Evolutionary conservation across 2,113 vertebrate genomes (phyloP), one percentile per base, ranked within the genome.

Genomic region (Onychostoma macrolepis): DNA sequence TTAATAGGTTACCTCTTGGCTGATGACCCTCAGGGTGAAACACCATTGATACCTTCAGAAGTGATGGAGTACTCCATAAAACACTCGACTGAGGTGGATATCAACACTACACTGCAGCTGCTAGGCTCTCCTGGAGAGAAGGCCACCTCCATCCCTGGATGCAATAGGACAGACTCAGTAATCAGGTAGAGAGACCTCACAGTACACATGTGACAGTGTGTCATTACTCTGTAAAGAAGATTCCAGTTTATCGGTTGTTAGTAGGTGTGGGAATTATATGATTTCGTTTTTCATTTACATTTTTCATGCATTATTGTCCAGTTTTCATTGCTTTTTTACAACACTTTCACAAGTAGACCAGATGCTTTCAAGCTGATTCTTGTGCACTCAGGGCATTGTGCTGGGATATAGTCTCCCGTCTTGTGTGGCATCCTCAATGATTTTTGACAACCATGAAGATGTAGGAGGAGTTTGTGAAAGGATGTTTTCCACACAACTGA

Each of bases 1-100:
- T 89, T 90, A 91, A 83, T 94, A 99, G 98, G 98, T 92, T 99
- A 99, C 95, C 95, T 99, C 93, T 96, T 99, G 93, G 98, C 98
- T 93, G 97, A 99, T 93, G 98, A 99, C 94, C 96, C 97, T 95
- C 98, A 99, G 96, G 97, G 98, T 87, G 98, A 99, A 95, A 99
- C 98, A 87, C 98, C 98, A 4, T 88, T 99, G 94, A 99, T 99
- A 95, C 98, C 98, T 93, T 95, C 97, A 43, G 98, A 99, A 95
- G 96, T 99, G 93, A 99, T 99, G 98, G 98, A 98, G 94, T 98
- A 98, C 93, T 99, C 98, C 91, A 99, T 99, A 93, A 98, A 98
- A 92, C 97, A 99, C 94, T 97, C 98, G 78, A 94, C 97, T 88
- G 97, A 99, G 91, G 98, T 99, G 92, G 98, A 99, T 93, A 99